Evolutionary conservation across 2,888 invertebrate genomes (phyloP), one percentile per base, ranked within the genome.

Genomic region (Melanostoma scalare): DNA sequence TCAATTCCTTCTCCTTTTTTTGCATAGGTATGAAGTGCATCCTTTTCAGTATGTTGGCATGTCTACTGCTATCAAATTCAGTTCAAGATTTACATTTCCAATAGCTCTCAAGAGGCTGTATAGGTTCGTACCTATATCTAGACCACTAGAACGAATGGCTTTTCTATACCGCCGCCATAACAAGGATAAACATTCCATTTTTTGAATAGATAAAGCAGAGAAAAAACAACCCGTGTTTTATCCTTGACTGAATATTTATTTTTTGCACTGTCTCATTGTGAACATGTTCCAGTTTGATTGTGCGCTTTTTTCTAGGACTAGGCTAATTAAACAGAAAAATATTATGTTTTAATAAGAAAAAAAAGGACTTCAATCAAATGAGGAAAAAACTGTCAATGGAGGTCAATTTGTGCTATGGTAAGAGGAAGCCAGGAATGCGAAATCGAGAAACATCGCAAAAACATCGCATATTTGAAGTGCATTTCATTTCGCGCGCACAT

Each of bases 141-240:
- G 76, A 81, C 76, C 76, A 81, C 80, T 67, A 76, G 71, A 81
- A 60, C 65, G 71, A 71, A 50, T 44, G 73, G 20, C 53, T 79
- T 79, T 79, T 42, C 38, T 61, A 46, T 55, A 48, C 4, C 20
- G 58, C 69, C 75, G 65, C 63, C 73, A 78, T 67, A 78, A 65
- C 75, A 71, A 80, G 80, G 76, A 71, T 76, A 76, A 80, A 65
- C 69, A 75, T 60, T 53, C 3, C 48, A 6, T 20, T 76, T 68
- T 42, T 3, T 9, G 8, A 44, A 65, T 36, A 52, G 50, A 63
- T 30, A 53, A 6, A 56, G 50, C 48, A 63, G 50, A 38, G 50
- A 63, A 63, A 50, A 48, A 63, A 48, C 38, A 63, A 48, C 48
- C 50, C 30, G 6, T 58, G 44, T 60, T 44, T 68, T 65, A 68